Base-by-base conservation (phyloP, 2,113 vertebrate species). In the Neolamprologus tretocephalus region DNA sequence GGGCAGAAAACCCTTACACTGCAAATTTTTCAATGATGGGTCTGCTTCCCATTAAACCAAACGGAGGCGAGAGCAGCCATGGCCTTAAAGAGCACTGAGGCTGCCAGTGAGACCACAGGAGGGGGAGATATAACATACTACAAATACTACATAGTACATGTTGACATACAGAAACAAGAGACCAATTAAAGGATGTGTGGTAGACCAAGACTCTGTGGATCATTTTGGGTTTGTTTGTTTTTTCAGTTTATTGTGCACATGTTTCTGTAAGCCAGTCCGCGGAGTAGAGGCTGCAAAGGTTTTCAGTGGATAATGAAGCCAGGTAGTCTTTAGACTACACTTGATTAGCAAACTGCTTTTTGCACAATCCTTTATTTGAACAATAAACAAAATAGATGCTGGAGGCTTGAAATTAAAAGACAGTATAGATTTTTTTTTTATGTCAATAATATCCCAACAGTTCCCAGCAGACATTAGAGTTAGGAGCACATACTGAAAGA, bases 361-460 rank as follows among this genome's bases (percentile, higher is more conserved):
- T 93, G 93, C 95, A 96, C 95, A 96, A 94, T 93, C 91, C 89
- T 96, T 96, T 96, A 96, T 96, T 96, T 95, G 94, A 96, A 96
- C 94, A 95, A 94, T 92, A 95, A 95, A 94, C 92, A 94, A 94
- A 96, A 95, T 91, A 95, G 88, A 95, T 81, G 94, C 94, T 95
- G 89, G 92, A 96, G 91, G 93, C 88, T 93, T 91, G 83, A 95
- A 95, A 95, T 96, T 86, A 95, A 94, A 91, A 94, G 94, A 96
- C 95, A 94, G 94, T 90, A 93, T 91, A 95, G 94, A 93, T 88
- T 93, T 28, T 75, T 75, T 88, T 93, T 89, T 87, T 82, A 91
- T 89, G 86, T 95, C 90, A 91, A 90, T 78, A 78, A 78, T 89
- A 94, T 94, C 91, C 92, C 90, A 92, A 95, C 90, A 94, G 87